Conservation (phyloP, 2,888 invertebrate species). For the Eueremaeus valkanovi region DNA sequence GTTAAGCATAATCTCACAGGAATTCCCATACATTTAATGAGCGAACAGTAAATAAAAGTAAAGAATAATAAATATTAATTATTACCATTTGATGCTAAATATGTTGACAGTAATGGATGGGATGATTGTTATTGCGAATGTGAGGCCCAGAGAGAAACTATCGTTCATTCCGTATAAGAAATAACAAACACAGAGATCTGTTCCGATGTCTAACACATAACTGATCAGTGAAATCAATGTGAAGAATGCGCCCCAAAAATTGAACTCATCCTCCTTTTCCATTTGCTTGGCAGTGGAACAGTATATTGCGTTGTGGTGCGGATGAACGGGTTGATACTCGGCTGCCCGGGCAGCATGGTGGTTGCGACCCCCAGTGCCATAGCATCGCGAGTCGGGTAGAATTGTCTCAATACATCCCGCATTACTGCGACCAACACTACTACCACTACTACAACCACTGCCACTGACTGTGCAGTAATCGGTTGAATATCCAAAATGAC, state of each 20-base stretch:
- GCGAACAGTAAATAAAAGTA: background rate
- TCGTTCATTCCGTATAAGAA: conserved; percentile 43
- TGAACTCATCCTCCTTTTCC: conserved; percentile 40
- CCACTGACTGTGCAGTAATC: conserved; percentile 35
- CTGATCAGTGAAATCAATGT: conserved; percentile 41
- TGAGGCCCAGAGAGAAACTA: conserved; percentile 43
- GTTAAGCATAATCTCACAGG: no score
- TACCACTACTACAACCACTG: conserved; percentile 34
- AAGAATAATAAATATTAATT: background rate
- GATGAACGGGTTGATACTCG: conserved; percentile 22
- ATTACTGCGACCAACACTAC: conserved; percentile 22
- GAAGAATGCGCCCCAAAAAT: conserved; percentile 41
- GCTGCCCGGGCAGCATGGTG: background rate
- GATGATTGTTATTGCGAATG: conserved; percentile 43
- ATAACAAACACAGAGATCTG: conserved; percentile 43
- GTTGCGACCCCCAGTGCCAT: background rate
- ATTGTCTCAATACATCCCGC: conserved; percentile 25
- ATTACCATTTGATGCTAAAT: conserved; percentile 46
- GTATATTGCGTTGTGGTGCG: conserved; percentile 12
- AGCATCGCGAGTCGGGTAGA: conserved; percentile 30
- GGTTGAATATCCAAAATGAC: conserved; percentile 28
- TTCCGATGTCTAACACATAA: conserved; percentile 42
- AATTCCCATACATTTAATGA: no score
- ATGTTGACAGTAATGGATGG: conserved; percentile 46
- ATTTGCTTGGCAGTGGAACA: background rate